Base-by-base conservation (phyloP, 2,888 invertebrate genomes). In the Lysandra coridon region DNA sequence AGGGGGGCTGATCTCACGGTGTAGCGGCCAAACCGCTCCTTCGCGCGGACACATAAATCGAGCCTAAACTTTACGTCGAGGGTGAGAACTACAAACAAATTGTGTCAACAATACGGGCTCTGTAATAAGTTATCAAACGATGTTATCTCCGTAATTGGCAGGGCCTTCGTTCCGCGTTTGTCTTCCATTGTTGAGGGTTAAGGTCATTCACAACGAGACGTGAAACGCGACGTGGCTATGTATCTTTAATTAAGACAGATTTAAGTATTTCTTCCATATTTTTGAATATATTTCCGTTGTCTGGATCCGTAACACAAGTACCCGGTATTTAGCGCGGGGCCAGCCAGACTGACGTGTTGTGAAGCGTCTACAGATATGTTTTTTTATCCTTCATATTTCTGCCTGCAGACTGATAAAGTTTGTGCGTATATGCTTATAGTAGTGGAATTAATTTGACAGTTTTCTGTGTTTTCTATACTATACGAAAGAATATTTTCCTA, bases 31-130 rank as follows among this genome's bases (percentile, higher is more conserved):
- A 37, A 49, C 2, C 49, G 49, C 49, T 49, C 49, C 0, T 2
- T 10, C 49, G 49, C 49, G 10, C 44, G 44, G 44, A 44, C 44
- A 0, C 2, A 10, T 44, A 10, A 10, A 49, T 49, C 0, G 10
- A 49, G 49, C 10, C 49, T 49, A 33, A 69, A 69, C 33, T 69
- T 69, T 33, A 33, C 14, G 37, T 12, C 23, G 69, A 4, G 30
- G 64, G 14, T 69, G 10, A 14, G 33, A 69, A 33, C 14, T 23
- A 69, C 69, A 69, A 69, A 69, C 33, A 17, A 14, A 37, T 37
- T 14, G 69, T 69, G 6, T 69, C 37, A 69, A 69, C 69, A 69
- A 69, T 69, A 69, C 69, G 69, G 69, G 69, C 33, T 23, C 30
- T 12, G 33, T 33, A 37, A 69, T 33, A 69, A 69, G 69, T 37